phyloP scores from a whole-genome alignment of 2,888 invertebrate genomes.

The Meteorus colon region DNA sequence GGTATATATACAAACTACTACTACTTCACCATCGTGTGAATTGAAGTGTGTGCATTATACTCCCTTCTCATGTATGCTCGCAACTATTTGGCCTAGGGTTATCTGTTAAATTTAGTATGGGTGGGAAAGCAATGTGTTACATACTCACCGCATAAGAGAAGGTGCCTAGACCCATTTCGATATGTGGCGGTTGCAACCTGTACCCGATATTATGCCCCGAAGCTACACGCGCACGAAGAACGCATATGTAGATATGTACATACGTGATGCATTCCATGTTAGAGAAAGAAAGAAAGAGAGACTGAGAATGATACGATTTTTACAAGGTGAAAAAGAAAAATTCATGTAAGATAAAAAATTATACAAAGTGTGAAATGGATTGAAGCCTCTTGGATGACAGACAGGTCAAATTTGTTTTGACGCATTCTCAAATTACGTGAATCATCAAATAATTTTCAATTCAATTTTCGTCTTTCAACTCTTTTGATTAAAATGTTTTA shows the following conservation, averaged over 20 bases:
- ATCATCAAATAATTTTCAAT: too few species aligned
- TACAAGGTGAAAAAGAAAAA: background rate
- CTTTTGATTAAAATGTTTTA: too few species aligned
- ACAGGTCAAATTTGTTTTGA: background rate
- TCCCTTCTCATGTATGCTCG: conserved; percentile 5
- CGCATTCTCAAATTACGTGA: too few species aligned
- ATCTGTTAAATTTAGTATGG: conserved; percentile 34
- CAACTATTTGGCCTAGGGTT: conserved; percentile 39
- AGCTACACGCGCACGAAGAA: conserved; percentile 50
- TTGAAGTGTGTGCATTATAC: conserved; percentile 27
- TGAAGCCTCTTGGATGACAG: background rate
- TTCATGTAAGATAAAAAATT: background rate
- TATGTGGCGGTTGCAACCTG: background rate
- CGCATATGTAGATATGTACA: background rate
- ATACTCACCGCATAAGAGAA: conserved; percentile 22
- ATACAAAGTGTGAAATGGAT: background rate
- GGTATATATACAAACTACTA: background rate
- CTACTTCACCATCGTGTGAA: conserved; percentile 23
- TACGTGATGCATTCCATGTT: background rate
- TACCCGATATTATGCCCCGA: conserved; percentile 43
- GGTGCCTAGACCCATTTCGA: conserved; percentile 44
- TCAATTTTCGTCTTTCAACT: too few species aligned
- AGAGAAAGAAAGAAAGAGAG: background rate
- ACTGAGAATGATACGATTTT: background rate
- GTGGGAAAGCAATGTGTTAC: conserved; percentile 13